Base-by-base conservation (phyloP, 2,888 invertebrate species). In the Philereme vetulata region DNA sequence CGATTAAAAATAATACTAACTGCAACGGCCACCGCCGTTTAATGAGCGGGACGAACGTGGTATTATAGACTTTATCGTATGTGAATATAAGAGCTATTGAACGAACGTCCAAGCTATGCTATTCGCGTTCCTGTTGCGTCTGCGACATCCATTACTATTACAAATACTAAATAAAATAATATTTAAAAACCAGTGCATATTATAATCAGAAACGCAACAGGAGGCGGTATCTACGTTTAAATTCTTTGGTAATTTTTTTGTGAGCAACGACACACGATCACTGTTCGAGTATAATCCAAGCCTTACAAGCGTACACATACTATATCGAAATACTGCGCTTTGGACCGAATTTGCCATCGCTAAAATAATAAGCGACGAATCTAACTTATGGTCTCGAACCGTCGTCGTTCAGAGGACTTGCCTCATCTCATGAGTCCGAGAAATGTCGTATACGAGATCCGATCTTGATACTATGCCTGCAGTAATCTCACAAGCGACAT, bases 241-340 rank as follows among this genome's bases (percentile, higher is more conserved):
- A 83, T 82, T 91, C 90, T 91, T 91, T 91, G 90, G 90, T 91
- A 90, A 81, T 73, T 82, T 86, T n/a, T 85, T 90, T 90, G 90
- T 92, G 91, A 92, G 90, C 90, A 90, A 90, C 80, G 84, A 85
- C 61, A 75, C 74, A 77, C 78, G 78, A 76, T 75, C 74, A 80
- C 76, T 77, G 5, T 38, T 38, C 38, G 80, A 84, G 78, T 83
- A 82, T 76, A 78, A 70, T 71, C 72, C 72, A 76, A 76, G 76
- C 74, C 73, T 72, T 78, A 78, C 8, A 82, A 81, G 79, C 82
- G 78, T 75, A 74, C 56, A 43, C 35, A 58, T 50, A 55, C 33
- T 47, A 47, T 51, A 76, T 76, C 74, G 76, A 75, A 75, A 76
- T 77, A 77, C 74, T 75, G 64, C 57, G 56, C 46, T 52, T 53